Base-by-base conservation (phyloP, 2,888 invertebrate species). In the Pyralis farinalis region DNA sequence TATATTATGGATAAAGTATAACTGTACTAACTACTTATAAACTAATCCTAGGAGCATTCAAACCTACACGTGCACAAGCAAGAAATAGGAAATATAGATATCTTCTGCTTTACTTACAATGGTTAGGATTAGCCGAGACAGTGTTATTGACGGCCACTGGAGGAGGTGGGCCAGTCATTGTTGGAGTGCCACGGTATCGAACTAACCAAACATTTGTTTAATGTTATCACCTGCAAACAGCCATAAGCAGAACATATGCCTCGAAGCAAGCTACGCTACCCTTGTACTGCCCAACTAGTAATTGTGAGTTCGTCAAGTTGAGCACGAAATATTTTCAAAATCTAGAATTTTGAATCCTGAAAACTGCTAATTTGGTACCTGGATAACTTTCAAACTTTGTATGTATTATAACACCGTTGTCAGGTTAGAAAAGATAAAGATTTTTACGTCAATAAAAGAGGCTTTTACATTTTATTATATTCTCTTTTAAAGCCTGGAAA, bases 121-220 rank as follows among this genome's bases (percentile, higher is more conserved):
- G 70, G 55, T 65, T 76, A 70, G 62, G 55, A 58, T 63, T 65
- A 61, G 71, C 44, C 47, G 76, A 53, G 47, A 71, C 52, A 53
- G 81, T 83, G 54, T 51, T 63, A 71, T 77, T 81, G 63, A 51
- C 42, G n/a, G 59, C 49, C 47, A 40, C 31, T 7, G 52, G 43
- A 16, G 46, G 34, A 7, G 43, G 43, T 0, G 42, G 33, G 1
- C 63, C 69, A 59, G 59, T 55, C 63, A 71, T 58, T 51, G 65
- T 60, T 46, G 75, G 70, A 52, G 84, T 67, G 58, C 78, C 84
- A 53, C 85, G 83, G 77, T 89, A 88, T 55, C 88, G 88, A 83
- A 87, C 89, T 90, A 89, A 83, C 75, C 79, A 85, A 87, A 87
- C 83, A 88, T 86, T 86, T 80, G 76, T 79, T 86, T 86, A 65